Percentiles rank a stretch among this genome's conserved stretches.
phyloP scores from a whole-genome alignment of 1,140 invertebrate species.

The Pseudomyrmex concolor region DNA sequence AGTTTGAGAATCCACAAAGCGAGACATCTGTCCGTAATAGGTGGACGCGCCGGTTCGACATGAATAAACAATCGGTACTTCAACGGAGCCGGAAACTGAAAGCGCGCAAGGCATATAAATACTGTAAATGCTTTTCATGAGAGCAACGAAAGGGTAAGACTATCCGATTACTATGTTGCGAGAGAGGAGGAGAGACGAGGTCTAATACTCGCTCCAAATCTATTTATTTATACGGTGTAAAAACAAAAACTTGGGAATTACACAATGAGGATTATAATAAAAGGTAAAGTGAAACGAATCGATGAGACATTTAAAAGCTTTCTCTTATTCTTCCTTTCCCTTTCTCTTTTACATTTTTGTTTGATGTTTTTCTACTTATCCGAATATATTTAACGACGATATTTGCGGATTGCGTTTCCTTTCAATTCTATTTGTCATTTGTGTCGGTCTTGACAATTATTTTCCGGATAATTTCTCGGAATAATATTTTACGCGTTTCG shows the following conservation, averaged over 20 bases:
- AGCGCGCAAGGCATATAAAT: background rate
- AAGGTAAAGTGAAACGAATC: background rate
- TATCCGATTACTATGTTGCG: background rate
- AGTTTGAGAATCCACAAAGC: slow-evolving; percentile 58
- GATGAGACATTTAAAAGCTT: slow-evolving; percentile 1
- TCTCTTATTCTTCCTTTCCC: no score
- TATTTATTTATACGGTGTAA: background rate
- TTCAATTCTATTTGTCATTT: background rate
- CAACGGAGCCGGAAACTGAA: slow-evolving; percentile 7
- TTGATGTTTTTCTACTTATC: background rate
- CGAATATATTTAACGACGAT: background rate
- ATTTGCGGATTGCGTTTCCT: slow-evolving; percentile 2
- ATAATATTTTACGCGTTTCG: background rate
- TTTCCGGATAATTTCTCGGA: background rate
- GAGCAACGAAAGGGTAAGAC: no score
- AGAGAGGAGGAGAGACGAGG: no score
- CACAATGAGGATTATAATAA: background rate
- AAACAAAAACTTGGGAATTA: background rate
- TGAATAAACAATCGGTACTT: slow-evolving; percentile 30
- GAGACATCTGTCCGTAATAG: slow-evolving; percentile 43
- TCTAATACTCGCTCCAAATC: background rate
- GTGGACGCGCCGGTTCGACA: slow-evolving; percentile 12
- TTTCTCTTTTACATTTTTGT: background rate
- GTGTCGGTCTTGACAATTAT: slow-evolving; percentile 1
- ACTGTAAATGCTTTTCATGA: background rate